Conservation (phyloP, 2,888 invertebrate species). For the Diplolepis rosae region DNA sequence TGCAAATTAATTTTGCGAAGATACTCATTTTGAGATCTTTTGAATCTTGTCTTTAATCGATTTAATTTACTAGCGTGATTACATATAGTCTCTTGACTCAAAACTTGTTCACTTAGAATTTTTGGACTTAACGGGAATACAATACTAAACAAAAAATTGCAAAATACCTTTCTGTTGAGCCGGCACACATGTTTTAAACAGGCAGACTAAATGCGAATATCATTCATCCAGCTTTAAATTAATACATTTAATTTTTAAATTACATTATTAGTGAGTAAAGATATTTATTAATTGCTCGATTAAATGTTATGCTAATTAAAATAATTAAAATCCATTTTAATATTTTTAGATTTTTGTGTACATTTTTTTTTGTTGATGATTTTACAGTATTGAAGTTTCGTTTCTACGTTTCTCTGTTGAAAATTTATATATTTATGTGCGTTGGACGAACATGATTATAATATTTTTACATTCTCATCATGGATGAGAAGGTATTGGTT, state of each 20-base stretch:
- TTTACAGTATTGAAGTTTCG: neutral
- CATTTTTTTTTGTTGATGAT: neutral
- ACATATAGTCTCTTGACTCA: constrained; percentile 39
- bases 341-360: neutral
- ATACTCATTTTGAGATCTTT: constrained; percentile 30
- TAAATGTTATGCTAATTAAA: too few relatives aligned
- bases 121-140: too few relatives aligned
- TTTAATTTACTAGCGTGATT: constrained; percentile 50
- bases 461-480: constrained; percentile 7
- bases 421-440: neutral
- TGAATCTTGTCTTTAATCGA: constrained; percentile 53
- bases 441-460: constrained; percentile 13
- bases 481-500: too few relatives aligned
- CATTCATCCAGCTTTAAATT: neutral
- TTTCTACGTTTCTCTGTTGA: neutral
- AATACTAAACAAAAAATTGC: too few relatives aligned
- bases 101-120: neutral
- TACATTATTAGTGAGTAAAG: neutral
- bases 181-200: too few relatives aligned
- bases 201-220: neutral
- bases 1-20: neutral
- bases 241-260: too few relatives aligned
- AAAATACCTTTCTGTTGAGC: too few relatives aligned
- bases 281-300: too few relatives aligned
- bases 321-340: too few relatives aligned